A percentile compares a stretch with the other conserved stretches of the same genome.
These are phyloP conservation scores for Monarcha castaneiventris DNA, from an alignment of 2,113 vertebrate genomes.

Conservation along the genomic window DNA sequence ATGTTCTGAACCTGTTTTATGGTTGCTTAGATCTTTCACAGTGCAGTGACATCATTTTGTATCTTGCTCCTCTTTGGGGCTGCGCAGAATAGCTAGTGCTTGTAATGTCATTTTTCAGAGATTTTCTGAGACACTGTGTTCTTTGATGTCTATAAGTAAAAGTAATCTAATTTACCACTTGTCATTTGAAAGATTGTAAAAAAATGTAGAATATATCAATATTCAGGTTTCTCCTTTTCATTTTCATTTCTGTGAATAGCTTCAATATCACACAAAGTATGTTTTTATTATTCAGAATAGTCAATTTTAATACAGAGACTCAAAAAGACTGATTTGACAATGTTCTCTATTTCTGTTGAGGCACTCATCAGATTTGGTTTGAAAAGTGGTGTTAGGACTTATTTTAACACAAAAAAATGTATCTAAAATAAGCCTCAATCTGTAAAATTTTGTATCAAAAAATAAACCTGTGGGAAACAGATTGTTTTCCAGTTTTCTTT, in stretches of 20 bases:
- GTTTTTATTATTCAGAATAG: neutral
- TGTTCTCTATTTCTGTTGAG: neutral
- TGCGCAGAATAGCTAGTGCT: neutral
- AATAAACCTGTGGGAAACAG: neutral
- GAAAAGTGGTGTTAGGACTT: neutral
- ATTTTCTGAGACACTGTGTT: neutral
- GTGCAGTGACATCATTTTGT: neutral
- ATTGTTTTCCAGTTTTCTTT: neutral
- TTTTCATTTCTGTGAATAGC: neutral
- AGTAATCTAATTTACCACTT: constrained; percentile 25
- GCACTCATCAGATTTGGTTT: neutral
- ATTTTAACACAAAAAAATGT: neutral
- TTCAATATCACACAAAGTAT: neutral
- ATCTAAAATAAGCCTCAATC: neutral
- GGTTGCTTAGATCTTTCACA: neutral
- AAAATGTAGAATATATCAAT: neutral
- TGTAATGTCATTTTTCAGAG: neutral
- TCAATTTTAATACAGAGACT: neutral
- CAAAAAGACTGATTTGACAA: neutral
- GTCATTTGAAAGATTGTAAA: neutral
- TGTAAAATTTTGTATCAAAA: neutral
- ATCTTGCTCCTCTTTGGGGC: neutral
- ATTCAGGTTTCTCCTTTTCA: neutral
- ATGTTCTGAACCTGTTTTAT: constrained; percentile 1
- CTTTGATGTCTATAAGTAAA: constrained; percentile 31